Percentiles rank a stretch among this genome's conserved stretches.
Evolutionary conservation across 2,113 vertebrate species (phyloP).

Genomic region (Sphyrna mokarran): DNA sequence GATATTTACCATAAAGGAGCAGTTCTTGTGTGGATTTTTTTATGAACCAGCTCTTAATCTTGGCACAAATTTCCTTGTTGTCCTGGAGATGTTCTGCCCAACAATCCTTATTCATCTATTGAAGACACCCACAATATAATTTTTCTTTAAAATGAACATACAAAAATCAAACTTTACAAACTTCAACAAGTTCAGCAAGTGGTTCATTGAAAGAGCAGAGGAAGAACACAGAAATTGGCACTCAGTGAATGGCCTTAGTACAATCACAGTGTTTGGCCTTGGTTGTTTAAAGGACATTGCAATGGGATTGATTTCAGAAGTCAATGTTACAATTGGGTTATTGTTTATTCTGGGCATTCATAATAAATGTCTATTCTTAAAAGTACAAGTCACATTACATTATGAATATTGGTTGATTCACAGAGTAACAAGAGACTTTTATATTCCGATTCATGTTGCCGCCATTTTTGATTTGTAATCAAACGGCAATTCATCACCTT

Average conservation of each 20-base stretch:
- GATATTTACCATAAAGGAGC: constrained; percentile 58
- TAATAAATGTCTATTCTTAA: neutral
- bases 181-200: neutral
- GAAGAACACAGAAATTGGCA: neutral
- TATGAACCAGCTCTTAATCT: constrained; percentile 63
- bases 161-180: neutral
- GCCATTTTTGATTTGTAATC: too few relatives aligned
- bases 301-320: neutral
- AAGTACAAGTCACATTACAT: neutral
- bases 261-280: neutral
- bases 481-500: neutral
- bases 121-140: neutral
- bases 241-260: neutral
- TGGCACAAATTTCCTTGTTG: constrained; percentile 62
- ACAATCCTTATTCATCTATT: constrained; percentile 53
- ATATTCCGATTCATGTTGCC: neutral
- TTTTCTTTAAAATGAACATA: neutral
- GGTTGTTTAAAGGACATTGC: neutral
- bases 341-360: neutral
- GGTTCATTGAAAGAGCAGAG: neutral
- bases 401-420: neutral
- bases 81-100: constrained; percentile 60
- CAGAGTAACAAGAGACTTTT: neutral
- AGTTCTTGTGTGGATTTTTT: constrained; percentile 64
- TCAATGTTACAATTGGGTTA: neutral